phyloP scores from a whole-genome alignment of 2,888 invertebrate species.

The Drosophila mayaguana region DNA sequence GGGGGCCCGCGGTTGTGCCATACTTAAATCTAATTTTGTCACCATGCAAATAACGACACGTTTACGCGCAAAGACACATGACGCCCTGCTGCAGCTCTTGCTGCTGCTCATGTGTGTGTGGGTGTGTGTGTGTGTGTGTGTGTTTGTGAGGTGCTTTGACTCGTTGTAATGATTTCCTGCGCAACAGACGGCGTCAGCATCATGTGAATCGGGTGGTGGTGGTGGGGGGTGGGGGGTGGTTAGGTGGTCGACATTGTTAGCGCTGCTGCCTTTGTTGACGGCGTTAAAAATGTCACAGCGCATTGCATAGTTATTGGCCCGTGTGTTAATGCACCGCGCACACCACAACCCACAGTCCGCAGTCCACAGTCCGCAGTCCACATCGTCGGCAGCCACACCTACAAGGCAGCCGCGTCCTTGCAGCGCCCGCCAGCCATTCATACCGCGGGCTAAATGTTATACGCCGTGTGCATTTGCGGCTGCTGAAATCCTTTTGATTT shows the following conservation, averaged over 20 bases:
- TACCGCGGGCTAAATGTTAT: conserved; percentile 73
- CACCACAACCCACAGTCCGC: conserved; percentile 46
- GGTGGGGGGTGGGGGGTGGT: conserved; percentile 16
- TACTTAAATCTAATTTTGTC: conserved; percentile 81
- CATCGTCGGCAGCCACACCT: conserved; percentile 1
- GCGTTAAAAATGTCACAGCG: conserved; percentile 82
- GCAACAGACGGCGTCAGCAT: conserved; percentile 61
- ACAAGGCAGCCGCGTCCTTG: conserved; percentile 17
- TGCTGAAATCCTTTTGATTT: conserved; percentile 66
- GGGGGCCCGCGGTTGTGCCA: conserved; percentile 55
- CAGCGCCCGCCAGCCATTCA: conserved; percentile 36
- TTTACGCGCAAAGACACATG: conserved; percentile 60
- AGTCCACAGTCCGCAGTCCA: conserved; percentile 27
- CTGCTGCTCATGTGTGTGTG: conserved; percentile 14
- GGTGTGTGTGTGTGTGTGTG: neutral
- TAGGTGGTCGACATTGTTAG: conserved; percentile 45
- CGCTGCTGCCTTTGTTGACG: conserved; percentile 62
- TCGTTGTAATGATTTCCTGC: conserved; percentile 77
- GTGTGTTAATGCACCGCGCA: conserved; percentile 74
- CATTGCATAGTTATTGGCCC: conserved; percentile 81
- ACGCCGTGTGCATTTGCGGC: conserved; percentile 74
- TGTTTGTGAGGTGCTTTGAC: conserved; percentile 33
- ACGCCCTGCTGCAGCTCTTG: conserved; percentile 14
- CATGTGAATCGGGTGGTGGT: too few relatives aligned
- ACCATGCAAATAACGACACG: conserved; percentile 67